phyloP scores from a whole-genome alignment of 2,888 invertebrate genomes.

The Hydropsyche betteni region DNA sequence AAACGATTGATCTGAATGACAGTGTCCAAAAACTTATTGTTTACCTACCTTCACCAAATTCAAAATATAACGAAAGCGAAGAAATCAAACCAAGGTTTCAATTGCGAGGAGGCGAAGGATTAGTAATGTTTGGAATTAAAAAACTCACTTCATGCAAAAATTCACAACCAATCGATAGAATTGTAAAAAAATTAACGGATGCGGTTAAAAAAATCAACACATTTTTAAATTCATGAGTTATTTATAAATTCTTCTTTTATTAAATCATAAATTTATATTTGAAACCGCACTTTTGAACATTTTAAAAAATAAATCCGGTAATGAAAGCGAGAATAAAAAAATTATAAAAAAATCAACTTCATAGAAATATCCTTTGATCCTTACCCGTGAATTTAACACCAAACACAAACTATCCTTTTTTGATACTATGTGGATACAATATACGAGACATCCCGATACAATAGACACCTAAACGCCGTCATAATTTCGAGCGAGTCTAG shows the following conservation, averaged over 20 bases:
- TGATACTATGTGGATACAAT: no score
- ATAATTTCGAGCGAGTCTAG: no score
- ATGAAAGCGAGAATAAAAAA: no score
- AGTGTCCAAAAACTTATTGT: constrained; percentile 60
- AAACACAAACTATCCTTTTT: background rate
- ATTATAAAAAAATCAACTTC: no score
- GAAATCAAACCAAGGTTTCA: constrained; percentile 51
- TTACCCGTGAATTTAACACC: background rate
- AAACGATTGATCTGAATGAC: constrained; percentile 62
- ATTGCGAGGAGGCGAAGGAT: constrained; percentile 58
- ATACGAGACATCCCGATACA: no score
- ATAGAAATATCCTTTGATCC: no score
- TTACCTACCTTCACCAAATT: constrained; percentile 51
- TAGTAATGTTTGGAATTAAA: constrained; percentile 60
- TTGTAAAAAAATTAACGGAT: constrained; percentile 61
- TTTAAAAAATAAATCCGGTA: no score
- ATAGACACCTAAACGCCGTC: no score
- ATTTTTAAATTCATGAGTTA: constrained; percentile 57
- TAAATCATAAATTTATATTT: background rate
- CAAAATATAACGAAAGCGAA: constrained; percentile 35
- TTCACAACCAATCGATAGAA: constrained; percentile 64
- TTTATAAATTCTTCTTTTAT: background rate
- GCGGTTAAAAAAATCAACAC: constrained; percentile 65
- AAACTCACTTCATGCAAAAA: constrained; percentile 60
- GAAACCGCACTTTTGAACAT: background rate